Percentiles rank a stretch among this genome's conserved stretches.
These are phyloP conservation scores for Sebastes dallii DNA, from an alignment of 2,797 vertebrate species.

Conservation along the genomic window DNA sequence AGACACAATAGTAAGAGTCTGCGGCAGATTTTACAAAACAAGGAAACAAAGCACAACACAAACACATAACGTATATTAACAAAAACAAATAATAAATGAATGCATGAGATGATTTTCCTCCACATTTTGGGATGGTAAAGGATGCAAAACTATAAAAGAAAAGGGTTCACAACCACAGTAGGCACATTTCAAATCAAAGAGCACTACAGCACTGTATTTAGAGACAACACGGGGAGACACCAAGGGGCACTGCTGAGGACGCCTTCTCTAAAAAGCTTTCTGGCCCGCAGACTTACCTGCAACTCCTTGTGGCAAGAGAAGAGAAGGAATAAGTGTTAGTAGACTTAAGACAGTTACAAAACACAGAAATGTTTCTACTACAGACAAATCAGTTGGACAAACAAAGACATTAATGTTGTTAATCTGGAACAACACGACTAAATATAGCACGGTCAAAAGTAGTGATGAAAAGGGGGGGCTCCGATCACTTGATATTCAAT, in stretches of 20 bases:
- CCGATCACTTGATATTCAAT: not conserved
- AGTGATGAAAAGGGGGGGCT: not conserved
- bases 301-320: slow-evolving; percentile 99
- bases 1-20: not conserved
- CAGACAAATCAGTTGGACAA: slow-evolving; percentile 10
- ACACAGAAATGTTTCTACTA: slow-evolving; percentile 12
- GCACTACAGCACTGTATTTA: slow-evolving; percentile 1
- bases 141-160: slow-evolving; percentile 35
- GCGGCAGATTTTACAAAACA: not conserved
- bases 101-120: not conserved
- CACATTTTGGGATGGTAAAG: slow-evolving; percentile 3
- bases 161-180: slow-evolving; percentile 40
- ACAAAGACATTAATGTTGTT: not conserved
- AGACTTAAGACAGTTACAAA: slow-evolving; percentile 76
- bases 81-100: not conserved
- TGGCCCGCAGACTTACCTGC: slow-evolving; percentile 91
- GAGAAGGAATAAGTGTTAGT: slow-evolving; percentile 93
- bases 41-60: not conserved
- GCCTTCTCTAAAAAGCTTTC: slow-evolving; percentile 13
- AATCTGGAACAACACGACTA: not conserved
- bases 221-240: slow-evolving; percentile 32
- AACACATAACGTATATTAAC: not conserved
- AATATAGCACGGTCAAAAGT: not conserved
- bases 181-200: slow-evolving; percentile 19
- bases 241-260: slow-evolving; percentile 9